phyloP scores from a whole-genome alignment of 2,113 vertebrate species.

The Ciconia stormi region DNA sequence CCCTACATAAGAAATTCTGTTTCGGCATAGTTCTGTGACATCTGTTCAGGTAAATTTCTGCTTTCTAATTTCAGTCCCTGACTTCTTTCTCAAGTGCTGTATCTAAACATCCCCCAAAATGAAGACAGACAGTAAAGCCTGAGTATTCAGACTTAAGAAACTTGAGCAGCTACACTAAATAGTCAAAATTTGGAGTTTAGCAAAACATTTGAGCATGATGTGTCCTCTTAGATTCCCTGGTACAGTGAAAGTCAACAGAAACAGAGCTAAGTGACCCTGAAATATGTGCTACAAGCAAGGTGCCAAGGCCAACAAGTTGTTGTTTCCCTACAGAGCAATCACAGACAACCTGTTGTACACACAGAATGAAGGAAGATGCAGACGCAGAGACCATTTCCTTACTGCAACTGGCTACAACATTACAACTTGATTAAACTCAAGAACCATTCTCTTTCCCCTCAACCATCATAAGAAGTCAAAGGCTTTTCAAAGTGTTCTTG shows the following conservation, averaged over 20 bases:
- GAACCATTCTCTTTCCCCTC: neutral
- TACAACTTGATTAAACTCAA: neutral
- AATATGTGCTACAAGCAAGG: neutral
- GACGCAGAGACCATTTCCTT: neutral
- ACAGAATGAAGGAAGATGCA: neutral
- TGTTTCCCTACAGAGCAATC: neutral
- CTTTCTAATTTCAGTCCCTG: neutral
- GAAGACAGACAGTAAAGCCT: neutral
- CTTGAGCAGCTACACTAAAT: neutral
- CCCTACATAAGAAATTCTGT: neutral
- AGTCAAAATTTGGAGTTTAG: neutral
- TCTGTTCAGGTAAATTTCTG: too few species aligned
- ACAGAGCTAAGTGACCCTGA: neutral
- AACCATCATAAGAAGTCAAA: neutral
- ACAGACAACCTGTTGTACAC: neutral
- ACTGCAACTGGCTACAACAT: neutral
- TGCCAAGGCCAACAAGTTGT: neutral
- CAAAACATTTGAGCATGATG: neutral
- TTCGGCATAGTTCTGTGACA: neutral
- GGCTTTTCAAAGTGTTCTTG: neutral
- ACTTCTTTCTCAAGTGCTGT: neutral
- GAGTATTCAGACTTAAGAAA: neutral
- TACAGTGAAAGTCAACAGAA: neutral
- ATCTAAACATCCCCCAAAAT: neutral
- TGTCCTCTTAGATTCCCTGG: neutral